These are phyloP conservation scores for Myotis lucifugus DNA, from an alignment of 2,113 vertebrate species.

Conservation along the genomic window DNA sequence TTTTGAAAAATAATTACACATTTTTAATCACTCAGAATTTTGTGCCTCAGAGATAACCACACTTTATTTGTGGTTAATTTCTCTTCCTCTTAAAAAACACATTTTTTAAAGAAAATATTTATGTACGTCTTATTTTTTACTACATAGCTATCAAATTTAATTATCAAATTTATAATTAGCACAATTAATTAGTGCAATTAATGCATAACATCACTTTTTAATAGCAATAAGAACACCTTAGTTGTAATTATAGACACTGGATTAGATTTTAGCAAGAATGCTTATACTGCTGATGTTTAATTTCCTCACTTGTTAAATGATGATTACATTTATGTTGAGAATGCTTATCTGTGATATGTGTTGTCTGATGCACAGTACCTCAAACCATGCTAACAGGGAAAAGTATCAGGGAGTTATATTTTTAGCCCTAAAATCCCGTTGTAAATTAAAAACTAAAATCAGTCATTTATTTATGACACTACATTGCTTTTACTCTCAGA, in stretches of 20 bases:
- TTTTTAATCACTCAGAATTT: not conserved
- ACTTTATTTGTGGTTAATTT: not conserved
- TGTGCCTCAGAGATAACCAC: not conserved
- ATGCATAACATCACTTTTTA: not conserved
- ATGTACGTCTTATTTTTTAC: not conserved
- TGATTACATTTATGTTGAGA: not conserved
- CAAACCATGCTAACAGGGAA: not conserved
- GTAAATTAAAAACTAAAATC: not conserved
- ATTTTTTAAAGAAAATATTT: not conserved
- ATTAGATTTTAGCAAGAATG: not conserved
- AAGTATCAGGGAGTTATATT: not conserved
- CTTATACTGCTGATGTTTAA: not conserved
- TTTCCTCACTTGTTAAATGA: not conserved
- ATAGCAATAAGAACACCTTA: not conserved
- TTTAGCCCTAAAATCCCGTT: not conserved
- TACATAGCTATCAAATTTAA: not conserved
- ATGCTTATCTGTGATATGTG: not conserved
- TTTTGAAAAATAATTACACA: not conserved
- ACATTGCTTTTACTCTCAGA: not conserved
- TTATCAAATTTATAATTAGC: not conserved
- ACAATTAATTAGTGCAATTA: not conserved
- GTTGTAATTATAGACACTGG: not conserved
- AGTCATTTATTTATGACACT: not conserved
- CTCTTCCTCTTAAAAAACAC: not conserved
- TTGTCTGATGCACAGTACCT: not conserved